phyloP scores from a whole-genome alignment of 37 sponge, comb jelly and placozoan genomes.

The Mnemiopsis leidyi region DNA sequence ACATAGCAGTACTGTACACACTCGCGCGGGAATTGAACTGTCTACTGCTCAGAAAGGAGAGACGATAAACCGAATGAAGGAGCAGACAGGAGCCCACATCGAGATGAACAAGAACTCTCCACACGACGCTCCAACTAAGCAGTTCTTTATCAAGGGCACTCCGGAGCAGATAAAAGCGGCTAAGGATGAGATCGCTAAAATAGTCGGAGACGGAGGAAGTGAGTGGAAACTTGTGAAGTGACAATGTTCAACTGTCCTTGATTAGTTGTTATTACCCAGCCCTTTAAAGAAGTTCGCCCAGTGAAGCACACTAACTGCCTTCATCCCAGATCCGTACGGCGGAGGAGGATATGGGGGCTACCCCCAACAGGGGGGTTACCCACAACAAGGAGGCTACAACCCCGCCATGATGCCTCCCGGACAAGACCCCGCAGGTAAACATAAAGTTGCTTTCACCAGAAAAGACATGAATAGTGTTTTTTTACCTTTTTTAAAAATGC shows the following conservation, averaged over 20 bases:
- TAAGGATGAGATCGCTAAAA: conserved; percentile 63
- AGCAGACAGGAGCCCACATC: conserved; percentile 91
- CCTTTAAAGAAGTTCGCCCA: too few relatives aligned
- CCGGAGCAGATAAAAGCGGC: conserved; percentile 58
- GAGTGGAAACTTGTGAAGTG: not conserved
- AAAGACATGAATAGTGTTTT: too few relatives aligned
- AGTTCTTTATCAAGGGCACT: conserved; percentile 88
- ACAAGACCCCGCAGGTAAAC: conserved; percentile 57
- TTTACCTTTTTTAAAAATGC: too few relatives aligned
- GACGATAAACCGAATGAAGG: conserved; percentile 87
- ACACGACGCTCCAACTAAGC: conserved; percentile 76
- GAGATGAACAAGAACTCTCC: conserved; percentile 80
- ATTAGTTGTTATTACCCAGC: too few relatives aligned
- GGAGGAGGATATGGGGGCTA: not conserved
- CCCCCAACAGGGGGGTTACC: conserved; percentile 12
- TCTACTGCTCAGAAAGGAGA: conserved; percentile 83
- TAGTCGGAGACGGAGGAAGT: conserved; percentile 41
- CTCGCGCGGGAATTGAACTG: too few relatives aligned
- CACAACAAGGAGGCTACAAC: conserved; percentile 28
- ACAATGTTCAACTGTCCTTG: not conserved
- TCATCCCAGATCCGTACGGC: not conserved
- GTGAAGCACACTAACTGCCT: not conserved
- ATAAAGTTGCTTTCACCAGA: too few relatives aligned
- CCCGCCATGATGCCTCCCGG: not conserved
- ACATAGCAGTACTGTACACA: too few relatives aligned